A percentile compares a stretch with the other conserved stretches of the same genome.
phyloP scores from a whole-genome alignment of 2,797 vertebrate species.

The Ispidina picta region DNA sequence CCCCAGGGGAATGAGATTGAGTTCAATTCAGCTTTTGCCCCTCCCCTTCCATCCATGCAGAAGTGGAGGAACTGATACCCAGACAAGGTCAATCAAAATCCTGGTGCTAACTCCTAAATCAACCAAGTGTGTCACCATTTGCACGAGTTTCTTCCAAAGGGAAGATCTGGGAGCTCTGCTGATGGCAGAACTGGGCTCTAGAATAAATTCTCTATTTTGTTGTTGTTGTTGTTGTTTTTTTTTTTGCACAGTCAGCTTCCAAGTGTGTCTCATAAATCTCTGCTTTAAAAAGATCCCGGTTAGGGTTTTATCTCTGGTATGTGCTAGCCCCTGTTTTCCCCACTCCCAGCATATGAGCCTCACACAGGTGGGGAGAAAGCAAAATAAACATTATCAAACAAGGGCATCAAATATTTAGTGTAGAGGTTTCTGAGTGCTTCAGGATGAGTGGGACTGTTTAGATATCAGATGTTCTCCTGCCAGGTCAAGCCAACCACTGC shows the following conservation, averaged over 20 bases:
- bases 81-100: neutral
- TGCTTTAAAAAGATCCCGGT: neutral
- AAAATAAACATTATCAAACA: conserved; percentile 57
- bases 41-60: neutral
- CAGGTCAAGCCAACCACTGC: conserved; percentile 65
- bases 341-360: neutral
- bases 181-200: neutral
- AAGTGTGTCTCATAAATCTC: conserved; percentile 25
- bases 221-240: neutral
- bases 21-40: neutral
- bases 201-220: neutral
- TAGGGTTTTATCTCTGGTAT: conserved; percentile 41
- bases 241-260: neutral
- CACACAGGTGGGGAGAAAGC: conserved; percentile 41
- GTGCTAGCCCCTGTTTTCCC: conserved; percentile 29
- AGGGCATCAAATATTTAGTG: conserved; percentile 75
- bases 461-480: conserved; percentile 79
- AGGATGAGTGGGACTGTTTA: conserved; percentile 69
- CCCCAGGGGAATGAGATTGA: neutral
- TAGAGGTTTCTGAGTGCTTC: conserved; percentile 68
- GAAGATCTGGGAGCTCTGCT: neutral
- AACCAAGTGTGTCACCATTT: neutral
- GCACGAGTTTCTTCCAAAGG: neutral
- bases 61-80: neutral
- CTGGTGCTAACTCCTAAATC: neutral